Percentiles rank a stretch among this genome's conserved stretches.
These are phyloP conservation scores for Clarias macrocephalus DNA, from an alignment of 2,113 vertebrate species.

Conservation along the genomic window DNA sequence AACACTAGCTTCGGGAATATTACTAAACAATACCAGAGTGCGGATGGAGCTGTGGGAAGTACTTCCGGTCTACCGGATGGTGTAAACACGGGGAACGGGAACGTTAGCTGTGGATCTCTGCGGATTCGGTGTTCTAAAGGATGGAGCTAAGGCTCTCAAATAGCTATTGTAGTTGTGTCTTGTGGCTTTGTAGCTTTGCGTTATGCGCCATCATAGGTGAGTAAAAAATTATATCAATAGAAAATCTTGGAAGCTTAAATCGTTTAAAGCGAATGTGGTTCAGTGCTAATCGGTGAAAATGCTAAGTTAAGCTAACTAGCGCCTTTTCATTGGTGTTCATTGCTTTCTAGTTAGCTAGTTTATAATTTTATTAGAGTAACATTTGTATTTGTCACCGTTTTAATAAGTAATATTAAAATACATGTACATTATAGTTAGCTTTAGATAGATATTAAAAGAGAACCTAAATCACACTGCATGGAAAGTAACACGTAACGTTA, in stretches of 20 bases:
- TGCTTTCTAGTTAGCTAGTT: not conserved
- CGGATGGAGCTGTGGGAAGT: not conserved
- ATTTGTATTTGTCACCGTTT: not conserved
- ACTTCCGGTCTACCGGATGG: not conserved
- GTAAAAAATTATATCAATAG: not conserved
- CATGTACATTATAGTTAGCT: not conserved
- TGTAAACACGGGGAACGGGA: not conserved
- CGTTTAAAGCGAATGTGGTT: not conserved
- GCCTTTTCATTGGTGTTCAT: not conserved
- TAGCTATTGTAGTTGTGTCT: conserved; percentile 29
- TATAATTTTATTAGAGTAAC: not conserved
- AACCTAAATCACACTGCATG: not conserved
- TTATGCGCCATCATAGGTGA: conserved; percentile 57
- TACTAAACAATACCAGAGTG: not conserved
- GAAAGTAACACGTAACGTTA: not conserved
- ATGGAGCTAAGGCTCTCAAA: conserved; percentile 67
- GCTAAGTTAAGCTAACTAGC: not conserved
- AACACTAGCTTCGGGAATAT: too few species aligned
- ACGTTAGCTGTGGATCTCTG: not conserved
- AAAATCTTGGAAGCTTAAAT: too few species aligned
- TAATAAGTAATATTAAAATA: not conserved
- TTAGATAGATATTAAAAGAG: not conserved
- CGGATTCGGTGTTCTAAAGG: conserved; percentile 60
- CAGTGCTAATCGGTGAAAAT: not conserved
- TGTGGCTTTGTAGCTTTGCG: conserved; percentile 57